These are phyloP conservation scores for Todus mexicanus DNA, from an alignment of 2,797 vertebrate species.

Conservation along the genomic window DNA sequence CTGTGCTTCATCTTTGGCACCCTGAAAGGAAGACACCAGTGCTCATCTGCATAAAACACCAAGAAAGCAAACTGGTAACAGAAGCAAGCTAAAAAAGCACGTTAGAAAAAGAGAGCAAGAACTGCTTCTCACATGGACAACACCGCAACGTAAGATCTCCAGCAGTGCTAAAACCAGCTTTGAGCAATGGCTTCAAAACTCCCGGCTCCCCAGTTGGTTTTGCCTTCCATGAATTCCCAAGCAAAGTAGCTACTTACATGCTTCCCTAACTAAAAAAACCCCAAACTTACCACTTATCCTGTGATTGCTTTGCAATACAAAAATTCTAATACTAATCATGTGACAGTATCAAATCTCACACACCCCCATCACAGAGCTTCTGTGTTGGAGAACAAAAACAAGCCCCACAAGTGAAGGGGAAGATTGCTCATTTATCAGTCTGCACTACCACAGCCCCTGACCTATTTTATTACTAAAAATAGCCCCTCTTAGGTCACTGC, in stretches of 20 bases:
- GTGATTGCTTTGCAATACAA: background rate
- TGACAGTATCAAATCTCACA: conserved; percentile 12
- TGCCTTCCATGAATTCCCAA: background rate
- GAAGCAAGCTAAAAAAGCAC: background rate
- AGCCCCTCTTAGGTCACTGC: conserved; percentile 87
- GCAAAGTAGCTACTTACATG: background rate
- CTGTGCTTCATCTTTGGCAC: background rate
- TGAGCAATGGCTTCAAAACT: background rate
- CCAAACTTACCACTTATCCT: background rate
- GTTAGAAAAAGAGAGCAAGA: background rate
- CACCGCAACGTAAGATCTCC: background rate
- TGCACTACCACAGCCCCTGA: conserved; percentile 77
- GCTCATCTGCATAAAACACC: background rate
- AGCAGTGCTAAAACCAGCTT: background rate
- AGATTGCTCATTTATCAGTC: conserved; percentile 63
- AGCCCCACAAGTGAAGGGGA: conserved; percentile 49
- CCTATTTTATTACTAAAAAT: conserved; percentile 94
- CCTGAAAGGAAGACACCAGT: background rate
- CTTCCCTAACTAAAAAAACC: background rate
- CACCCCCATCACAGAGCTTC: conserved; percentile 5
- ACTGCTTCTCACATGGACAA: background rate
- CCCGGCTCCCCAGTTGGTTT: background rate
- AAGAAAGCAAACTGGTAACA: background rate
- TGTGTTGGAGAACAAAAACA: conserved; percentile 6
- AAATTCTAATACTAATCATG: background rate